Base-by-base conservation (phyloP, 2,113 vertebrate genomes). In the Daphoenositta chrysoptera region DNA sequence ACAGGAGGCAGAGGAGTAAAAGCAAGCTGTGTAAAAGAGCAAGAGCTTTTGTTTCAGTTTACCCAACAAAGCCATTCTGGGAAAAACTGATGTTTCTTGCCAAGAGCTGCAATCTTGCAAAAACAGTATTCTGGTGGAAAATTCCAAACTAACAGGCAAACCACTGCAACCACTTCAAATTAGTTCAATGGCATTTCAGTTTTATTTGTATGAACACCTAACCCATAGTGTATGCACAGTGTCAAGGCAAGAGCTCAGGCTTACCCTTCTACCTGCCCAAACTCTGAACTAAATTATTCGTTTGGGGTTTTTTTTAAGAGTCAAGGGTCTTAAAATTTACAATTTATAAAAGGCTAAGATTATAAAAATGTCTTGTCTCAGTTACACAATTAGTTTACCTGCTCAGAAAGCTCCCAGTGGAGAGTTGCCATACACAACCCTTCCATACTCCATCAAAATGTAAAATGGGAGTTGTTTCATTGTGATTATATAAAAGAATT, bases 11-110 rank as follows among this genome's bases (percentile, higher is more conserved):
- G 48, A 88, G 23, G 8, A 89, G 75, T 80, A 93, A 87, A 77
- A 77, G n/a, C 72, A 92, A 76, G 83, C 90, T 87, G 87, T 56
- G 72, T 37, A 24, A 65, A 24, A 65, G 33, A 91, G 60, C 91
- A 83, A 69, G 39, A 89, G 68, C 33, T 96, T 94, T 94, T 88
- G 94, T 93, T 97, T 95, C 92, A 86, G 64, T 95, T 96, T 93
- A 93, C 86, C 54, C 86, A 94, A 83, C 66, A 92, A 92, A 93
- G 39, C 42, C 58, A 83, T 92, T 92, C 94, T 89, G 86, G 86
- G 83, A 90, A 93, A 90, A 66, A 61, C 9, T 37, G 21, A 89
- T n/a, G 68, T 51, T 78, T 92, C 80, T 87, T 93, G 95, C 94
- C 94, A 96, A 97, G 83, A 92, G 51, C 86, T 83, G 92, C 86